Evolutionary conservation across 2,113 vertebrate species (phyloP).

Genomic region (Ophthalmolycus amberensis): DNA sequence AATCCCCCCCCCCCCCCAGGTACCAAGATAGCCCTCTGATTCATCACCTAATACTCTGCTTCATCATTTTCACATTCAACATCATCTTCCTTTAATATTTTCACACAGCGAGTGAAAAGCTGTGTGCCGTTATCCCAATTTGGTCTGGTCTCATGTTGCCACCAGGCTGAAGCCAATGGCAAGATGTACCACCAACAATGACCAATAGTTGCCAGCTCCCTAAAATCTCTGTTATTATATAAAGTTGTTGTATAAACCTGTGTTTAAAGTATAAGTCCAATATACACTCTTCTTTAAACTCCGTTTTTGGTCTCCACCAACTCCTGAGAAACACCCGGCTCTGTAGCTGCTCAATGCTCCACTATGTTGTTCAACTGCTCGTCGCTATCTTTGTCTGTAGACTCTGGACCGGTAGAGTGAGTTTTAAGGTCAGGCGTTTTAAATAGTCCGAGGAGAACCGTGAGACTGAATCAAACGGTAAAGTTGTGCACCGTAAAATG

Average conservation of each 20-base stretch:
- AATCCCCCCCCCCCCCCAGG: background rate
- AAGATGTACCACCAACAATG: background rate
- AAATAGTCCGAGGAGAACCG: background rate
- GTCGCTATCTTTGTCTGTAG: too few relatives aligned
- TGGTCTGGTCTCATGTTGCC: background rate
- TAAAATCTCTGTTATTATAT: background rate
- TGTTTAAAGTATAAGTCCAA: background rate
- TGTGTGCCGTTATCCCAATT: background rate
- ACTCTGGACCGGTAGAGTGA: background rate
- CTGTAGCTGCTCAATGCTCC: background rate
- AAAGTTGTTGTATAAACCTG: background rate
- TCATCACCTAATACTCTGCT: background rate
- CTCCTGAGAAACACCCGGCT: background rate
- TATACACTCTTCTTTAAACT: background rate
- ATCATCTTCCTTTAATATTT: background rate
- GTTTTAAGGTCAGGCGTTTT: background rate
- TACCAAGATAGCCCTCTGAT: background rate
- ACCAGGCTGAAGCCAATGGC: background rate
- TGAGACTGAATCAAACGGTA: background rate
- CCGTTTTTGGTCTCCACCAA: background rate
- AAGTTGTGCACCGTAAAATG: background rate
- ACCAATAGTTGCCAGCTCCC: too few relatives aligned
- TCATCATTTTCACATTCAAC: constrained; percentile 1
- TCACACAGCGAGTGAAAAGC: background rate
- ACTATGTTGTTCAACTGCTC: background rate